Conservation (phyloP, 2,797 vertebrate genomes). For the Hippopotamyrus pictus region DNA sequence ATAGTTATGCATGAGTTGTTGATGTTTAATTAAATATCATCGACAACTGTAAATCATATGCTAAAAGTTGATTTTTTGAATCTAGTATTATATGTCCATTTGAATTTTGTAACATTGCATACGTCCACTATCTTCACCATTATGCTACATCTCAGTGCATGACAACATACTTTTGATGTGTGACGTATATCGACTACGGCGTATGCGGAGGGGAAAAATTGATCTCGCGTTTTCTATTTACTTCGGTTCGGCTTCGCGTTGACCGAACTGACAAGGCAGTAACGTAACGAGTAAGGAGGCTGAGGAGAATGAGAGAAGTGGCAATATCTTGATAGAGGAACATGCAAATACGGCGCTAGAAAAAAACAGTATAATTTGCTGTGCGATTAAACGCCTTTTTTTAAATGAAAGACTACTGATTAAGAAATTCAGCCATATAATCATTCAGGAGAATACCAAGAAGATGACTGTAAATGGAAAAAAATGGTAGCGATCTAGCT, state of each 20-base stretch:
- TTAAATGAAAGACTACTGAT: background rate
- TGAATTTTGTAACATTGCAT: background rate
- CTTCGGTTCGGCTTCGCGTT: background rate
- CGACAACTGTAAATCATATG: background rate
- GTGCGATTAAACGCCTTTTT: background rate
- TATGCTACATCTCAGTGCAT: background rate
- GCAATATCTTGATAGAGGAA: background rate
- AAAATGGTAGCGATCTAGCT: constrained; percentile 6
- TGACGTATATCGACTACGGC: background rate
- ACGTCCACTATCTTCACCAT: background rate
- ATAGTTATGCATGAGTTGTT: background rate
- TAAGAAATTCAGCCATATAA: background rate
- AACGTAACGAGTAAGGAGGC: constrained; percentile 21
- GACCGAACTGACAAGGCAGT: constrained; percentile 22
- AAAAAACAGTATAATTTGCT: background rate
- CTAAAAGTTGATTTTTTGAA: background rate
- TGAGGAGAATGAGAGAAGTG: constrained; percentile 25
- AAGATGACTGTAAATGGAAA: background rate
- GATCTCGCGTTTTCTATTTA: constrained; percentile 14
- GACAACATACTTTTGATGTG: background rate
- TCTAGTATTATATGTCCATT: background rate
- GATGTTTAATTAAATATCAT: background rate
- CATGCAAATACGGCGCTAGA: background rate
- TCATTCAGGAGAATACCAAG: background rate
- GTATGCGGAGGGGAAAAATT: background rate